phyloP scores from a whole-genome alignment of 2,113 vertebrate species.

The Bujurquina vittata region DNA sequence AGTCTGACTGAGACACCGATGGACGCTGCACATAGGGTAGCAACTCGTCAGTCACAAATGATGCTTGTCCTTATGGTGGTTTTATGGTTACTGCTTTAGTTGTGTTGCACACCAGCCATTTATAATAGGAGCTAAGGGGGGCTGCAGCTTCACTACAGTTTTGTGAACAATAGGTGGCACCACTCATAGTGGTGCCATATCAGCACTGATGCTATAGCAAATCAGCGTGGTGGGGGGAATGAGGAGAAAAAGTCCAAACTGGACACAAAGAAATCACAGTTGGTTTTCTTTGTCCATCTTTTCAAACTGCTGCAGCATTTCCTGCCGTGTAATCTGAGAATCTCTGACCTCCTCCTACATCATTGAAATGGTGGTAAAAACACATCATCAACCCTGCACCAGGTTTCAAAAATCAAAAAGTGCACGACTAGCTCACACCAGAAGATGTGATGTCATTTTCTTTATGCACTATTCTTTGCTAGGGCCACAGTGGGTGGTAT shows the following conservation, averaged over 20 bases:
- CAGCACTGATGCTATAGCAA: too few relatives aligned
- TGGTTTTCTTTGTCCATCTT: too few relatives aligned
- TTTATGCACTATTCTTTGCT: not conserved
- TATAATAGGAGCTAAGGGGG: not conserved
- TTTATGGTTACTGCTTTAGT: too few relatives aligned
- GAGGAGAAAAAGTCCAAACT: too few relatives aligned
- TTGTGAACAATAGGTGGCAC: not conserved
- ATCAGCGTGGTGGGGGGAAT: too few relatives aligned
- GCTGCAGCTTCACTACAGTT: not conserved
- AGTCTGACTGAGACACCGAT: not conserved
- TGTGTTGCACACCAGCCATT: not conserved
- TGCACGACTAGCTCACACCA: not conserved
- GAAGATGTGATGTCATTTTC: not conserved
- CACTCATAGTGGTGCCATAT: not conserved
- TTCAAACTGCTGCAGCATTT: too few relatives aligned
- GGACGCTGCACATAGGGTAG: too few relatives aligned
- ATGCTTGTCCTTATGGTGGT: too few relatives aligned
- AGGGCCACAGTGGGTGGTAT: not conserved
- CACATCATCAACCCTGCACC: too few relatives aligned
- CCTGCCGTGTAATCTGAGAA: not conserved
- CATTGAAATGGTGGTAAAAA: not conserved
- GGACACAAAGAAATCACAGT: too few relatives aligned
- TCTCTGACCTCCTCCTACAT: not conserved
- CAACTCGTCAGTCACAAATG: too few relatives aligned
- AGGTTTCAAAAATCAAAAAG: not conserved